These are phyloP conservation scores for Cybosia mesomella DNA, from an alignment of 2,888 invertebrate genomes.

Conservation along the genomic window DNA sequence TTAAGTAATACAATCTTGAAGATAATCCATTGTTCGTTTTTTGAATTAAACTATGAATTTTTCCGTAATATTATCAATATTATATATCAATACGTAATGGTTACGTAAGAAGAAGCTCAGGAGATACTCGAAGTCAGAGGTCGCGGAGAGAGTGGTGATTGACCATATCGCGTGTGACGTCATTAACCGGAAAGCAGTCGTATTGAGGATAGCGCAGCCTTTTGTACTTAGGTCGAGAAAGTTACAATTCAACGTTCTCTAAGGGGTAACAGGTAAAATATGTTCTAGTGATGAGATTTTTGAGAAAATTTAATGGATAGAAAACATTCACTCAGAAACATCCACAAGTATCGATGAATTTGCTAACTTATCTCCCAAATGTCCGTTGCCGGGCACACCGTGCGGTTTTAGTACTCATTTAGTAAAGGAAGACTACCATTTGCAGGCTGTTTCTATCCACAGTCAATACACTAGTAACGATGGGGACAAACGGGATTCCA, in stretches of 20 bases:
- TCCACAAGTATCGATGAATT: too few species aligned
- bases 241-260: constrained; percentile 23
- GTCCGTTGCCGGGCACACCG: too few species aligned
- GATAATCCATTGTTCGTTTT: constrained; percentile 35
- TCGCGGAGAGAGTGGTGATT: constrained; percentile 69
- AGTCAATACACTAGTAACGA: too few species aligned
- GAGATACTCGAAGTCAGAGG: constrained; percentile 63
- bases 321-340: too few species aligned
- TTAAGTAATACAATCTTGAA: constrained; percentile 34
- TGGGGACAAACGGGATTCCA: too few species aligned
- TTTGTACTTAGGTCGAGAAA: constrained; percentile 34
- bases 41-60: constrained; percentile 34
- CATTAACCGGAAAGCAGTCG: constrained; percentile 47
- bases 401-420: too few species aligned
- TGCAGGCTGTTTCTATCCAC: too few species aligned
- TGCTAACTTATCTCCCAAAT: too few species aligned
- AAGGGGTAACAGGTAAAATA: constrained; percentile 1
- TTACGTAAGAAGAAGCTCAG: constrained; percentile 51
- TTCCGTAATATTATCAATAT: constrained; percentile 45
- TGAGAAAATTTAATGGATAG: neutral
- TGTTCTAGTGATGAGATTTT: neutral
- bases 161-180: constrained; percentile 56
- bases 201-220: constrained; percentile 28
- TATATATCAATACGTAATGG: constrained; percentile 51
- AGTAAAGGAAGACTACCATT: neutral